Conservation (phyloP, 2,797 vertebrate species). For the Parauchenoglanis punctatus region DNA sequence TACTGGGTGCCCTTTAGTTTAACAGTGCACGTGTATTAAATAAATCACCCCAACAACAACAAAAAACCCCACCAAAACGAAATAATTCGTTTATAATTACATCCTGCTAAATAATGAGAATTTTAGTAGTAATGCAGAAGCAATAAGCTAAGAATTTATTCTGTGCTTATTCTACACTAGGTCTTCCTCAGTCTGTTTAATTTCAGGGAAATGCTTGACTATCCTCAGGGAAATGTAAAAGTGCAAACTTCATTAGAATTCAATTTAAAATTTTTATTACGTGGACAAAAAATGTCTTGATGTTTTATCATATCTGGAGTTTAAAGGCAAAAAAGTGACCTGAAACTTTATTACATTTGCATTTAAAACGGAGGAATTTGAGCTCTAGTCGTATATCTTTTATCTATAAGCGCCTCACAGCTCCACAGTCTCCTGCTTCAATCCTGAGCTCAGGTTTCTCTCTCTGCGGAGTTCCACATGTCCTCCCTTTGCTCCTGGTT, state of each 20-base stretch:
- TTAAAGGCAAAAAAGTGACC: neutral
- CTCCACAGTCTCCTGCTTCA: neutral
- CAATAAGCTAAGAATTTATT: neutral
- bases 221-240: neutral
- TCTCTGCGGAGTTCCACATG: neutral
- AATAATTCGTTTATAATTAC: too few species aligned
- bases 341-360: neutral
- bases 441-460: neutral
- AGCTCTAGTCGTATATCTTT: too few species aligned
- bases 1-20: neutral
- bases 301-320: neutral
- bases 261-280: neutral
- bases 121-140: neutral
- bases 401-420: neutral
- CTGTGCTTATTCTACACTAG: neutral
- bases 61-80: neutral
- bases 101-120: neutral
- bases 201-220: neutral
- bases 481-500: neutral
- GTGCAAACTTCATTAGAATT: neutral
- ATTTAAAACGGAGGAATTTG: neutral
- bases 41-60: neutral
- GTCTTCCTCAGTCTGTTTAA: neutral
- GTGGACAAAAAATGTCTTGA: neutral
- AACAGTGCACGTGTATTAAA: too few species aligned